Evolutionary conservation across 2,888 invertebrate genomes (phyloP).

Genomic region (Noctuana brunneofusca): DNA sequence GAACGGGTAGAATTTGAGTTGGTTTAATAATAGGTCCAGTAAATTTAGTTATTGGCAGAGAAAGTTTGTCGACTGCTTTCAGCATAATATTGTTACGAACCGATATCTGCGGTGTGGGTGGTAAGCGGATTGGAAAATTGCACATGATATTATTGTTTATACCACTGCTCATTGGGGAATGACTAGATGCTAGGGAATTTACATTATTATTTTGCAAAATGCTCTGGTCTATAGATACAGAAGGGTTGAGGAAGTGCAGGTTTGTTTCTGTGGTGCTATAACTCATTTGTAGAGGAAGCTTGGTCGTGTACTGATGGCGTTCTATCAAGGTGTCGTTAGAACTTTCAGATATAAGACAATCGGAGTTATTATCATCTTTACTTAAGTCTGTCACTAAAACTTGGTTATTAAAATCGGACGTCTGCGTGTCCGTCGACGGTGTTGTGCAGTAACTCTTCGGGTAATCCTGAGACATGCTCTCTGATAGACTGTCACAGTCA

Average conservation of each 20-base stretch:
- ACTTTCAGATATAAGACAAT: conserved; percentile 68
- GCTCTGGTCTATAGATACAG: conserved; percentile 63
- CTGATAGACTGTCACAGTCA: conserved; percentile 72
- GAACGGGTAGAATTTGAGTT: conserved; percentile 72
- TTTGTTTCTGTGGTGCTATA: conserved; percentile 61
- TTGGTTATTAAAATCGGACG: conserved; percentile 54
- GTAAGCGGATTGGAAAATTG: conserved; percentile 71
- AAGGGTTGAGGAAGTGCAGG: conserved; percentile 65
- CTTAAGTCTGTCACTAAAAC: conserved; percentile 62
- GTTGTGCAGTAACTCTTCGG: conserved; percentile 61
- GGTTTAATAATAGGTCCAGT: conserved; percentile 73
- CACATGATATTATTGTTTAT: conserved; percentile 69
- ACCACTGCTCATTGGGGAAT: conserved; percentile 57
- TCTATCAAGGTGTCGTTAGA: conserved; percentile 65
- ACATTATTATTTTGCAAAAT: conserved; percentile 61
- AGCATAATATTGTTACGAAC: conserved; percentile 67
- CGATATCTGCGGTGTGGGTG: conserved; percentile 56
- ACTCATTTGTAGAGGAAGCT: conserved; percentile 56
- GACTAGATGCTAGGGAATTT: conserved; percentile 58
- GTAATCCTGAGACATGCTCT: conserved; percentile 62
- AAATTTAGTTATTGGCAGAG: conserved; percentile 63
- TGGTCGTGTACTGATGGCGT: conserved; percentile 60
- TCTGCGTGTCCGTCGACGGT: conserved; percentile 49
- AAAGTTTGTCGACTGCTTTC: conserved; percentile 69
- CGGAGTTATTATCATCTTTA: conserved; percentile 71